These are phyloP conservation scores for Glossophaga mutica DNA, from an alignment of 2,797 vertebrate species.

Conservation along the genomic window DNA sequence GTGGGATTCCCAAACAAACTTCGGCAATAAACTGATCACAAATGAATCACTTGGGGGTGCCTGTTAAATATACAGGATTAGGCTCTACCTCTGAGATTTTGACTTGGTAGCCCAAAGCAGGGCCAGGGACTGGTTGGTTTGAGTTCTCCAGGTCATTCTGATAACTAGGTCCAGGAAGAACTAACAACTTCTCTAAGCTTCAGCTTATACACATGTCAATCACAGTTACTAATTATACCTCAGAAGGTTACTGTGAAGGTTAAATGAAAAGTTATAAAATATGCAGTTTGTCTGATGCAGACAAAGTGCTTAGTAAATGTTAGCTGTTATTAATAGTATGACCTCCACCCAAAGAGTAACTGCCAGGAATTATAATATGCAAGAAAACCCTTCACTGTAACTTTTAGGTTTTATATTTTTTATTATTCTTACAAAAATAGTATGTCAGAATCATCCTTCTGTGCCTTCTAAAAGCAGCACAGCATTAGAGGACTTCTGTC, in stretches of 20 bases:
- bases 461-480: neutral
- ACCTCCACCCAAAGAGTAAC: neutral
- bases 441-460: neutral
- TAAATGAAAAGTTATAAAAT: slow-evolving; percentile 17
- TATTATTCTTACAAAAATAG: slow-evolving; percentile 24
- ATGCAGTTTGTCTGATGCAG: neutral
- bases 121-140: neutral
- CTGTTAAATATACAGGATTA: neutral
- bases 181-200: neutral
- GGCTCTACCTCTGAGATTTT: neutral
- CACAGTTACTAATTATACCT: neutral
- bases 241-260: neutral
- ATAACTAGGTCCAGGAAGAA: neutral
- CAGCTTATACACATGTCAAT: neutral
- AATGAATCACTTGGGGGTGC: neutral
- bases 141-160: neutral
- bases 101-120: neutral
- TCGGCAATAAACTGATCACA: neutral
- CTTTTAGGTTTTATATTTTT: neutral
- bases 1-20: neutral
- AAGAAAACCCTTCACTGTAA: neutral
- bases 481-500: neutral
- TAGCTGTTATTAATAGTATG: neutral
- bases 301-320: neutral
- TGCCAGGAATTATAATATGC: neutral